Evolutionary conservation across 2,888 invertebrate species (phyloP).

Genomic region (Acholoe squamosa): DNA sequence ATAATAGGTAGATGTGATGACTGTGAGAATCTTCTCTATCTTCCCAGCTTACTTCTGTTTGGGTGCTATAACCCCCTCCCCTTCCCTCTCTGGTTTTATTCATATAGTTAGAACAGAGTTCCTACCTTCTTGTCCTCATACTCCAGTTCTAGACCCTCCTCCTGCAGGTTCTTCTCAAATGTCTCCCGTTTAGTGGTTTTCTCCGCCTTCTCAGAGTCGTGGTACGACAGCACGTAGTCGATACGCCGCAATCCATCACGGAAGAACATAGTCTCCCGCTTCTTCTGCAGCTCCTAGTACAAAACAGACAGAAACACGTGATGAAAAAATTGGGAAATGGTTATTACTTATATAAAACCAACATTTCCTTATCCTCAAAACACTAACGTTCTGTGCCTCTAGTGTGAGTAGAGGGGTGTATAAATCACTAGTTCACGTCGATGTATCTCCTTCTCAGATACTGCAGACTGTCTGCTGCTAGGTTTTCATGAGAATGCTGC

Average conservation of each 20-base stretch:
- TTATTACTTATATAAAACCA: too few species aligned
- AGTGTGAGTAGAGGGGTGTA: too few species aligned
- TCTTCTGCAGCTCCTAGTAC: constrained; percentile 63
- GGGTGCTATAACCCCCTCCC: neutral
- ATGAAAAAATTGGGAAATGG: too few species aligned
- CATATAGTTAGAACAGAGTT: neutral
- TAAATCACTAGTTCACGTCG: too few species aligned
- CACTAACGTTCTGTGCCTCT: too few species aligned
- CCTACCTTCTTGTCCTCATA: constrained; percentile 87
- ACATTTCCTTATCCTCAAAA: too few species aligned
- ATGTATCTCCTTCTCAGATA: too few species aligned
- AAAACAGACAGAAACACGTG: neutral
- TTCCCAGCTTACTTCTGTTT: too few species aligned
- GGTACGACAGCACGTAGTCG: constrained; percentile 92
- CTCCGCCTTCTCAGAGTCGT: constrained; percentile 61
- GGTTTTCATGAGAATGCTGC: too few species aligned
- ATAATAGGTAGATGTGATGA: too few species aligned
- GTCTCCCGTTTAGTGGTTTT: constrained; percentile 83
- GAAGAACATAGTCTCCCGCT: constrained; percentile 74
- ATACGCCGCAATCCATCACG: constrained; percentile 86
- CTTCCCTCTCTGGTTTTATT: neutral
- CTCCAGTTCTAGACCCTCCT: constrained; percentile 78
- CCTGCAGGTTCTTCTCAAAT: constrained; percentile 74
- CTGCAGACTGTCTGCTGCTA: too few species aligned
- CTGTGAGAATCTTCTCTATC: too few species aligned